Evolutionary conservation across 2,888 invertebrate genomes (phyloP).

Genomic region (Cetonia aurata): DNA sequence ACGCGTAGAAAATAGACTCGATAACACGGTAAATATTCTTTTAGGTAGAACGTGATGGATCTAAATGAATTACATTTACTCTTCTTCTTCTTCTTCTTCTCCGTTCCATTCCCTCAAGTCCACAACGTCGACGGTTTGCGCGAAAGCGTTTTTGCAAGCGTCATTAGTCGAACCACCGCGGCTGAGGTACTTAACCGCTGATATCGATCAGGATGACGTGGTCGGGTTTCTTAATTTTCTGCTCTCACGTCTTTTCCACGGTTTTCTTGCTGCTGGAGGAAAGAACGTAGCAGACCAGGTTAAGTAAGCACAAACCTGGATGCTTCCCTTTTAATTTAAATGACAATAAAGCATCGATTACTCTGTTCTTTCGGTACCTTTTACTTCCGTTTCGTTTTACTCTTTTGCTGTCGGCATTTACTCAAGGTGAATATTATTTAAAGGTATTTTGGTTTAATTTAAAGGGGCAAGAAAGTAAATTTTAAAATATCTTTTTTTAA

Average conservation of each 20-base stretch:
- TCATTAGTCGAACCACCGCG: slow-evolving; percentile 42
- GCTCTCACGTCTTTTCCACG: background rate
- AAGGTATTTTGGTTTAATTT: too few relatives aligned
- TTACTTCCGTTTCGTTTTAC: too few relatives aligned
- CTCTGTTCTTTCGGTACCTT: too few relatives aligned
- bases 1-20: slow-evolving; percentile 22
- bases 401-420: too few relatives aligned
- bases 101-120: too few relatives aligned
- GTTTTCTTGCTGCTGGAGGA: background rate
- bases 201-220: slow-evolving; percentile 44
- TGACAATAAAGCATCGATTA: slow-evolving; percentile 15
- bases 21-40: slow-evolving; percentile 38
- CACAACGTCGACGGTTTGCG: slow-evolving; percentile 7
- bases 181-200: slow-evolving; percentile 40
- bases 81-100: slow-evolving; percentile 4
- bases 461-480: too few relatives aligned
- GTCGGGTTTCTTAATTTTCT: slow-evolving; percentile 41
- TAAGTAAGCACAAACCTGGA: slow-evolving; percentile 23
- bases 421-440: too few relatives aligned
- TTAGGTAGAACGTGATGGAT: slow-evolving; percentile 39
- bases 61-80: slow-evolving; percentile 46
- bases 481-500: too few relatives aligned
- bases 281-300: slow-evolving; percentile 3
- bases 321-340: slow-evolving; percentile 23
- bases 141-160: slow-evolving; percentile 42